phyloP scores from a whole-genome alignment of 2,888 invertebrate species.

The Leptogaster cylindrica region DNA sequence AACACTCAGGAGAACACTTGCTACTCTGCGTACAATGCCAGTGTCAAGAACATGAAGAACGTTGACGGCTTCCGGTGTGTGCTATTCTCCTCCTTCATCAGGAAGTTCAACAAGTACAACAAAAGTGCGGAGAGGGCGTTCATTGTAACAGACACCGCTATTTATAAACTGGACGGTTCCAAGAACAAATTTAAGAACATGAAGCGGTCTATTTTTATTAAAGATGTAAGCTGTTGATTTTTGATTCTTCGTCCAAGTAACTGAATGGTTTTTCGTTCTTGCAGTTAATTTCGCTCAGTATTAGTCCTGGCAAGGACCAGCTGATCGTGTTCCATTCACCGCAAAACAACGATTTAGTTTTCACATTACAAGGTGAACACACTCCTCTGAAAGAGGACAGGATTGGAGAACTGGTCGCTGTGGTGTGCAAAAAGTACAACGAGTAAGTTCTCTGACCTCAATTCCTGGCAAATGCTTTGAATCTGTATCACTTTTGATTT shows the following conservation, averaged over 20 bases:
- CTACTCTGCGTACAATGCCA: slow-evolving; percentile 70
- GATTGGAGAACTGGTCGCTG: slow-evolving; percentile 86
- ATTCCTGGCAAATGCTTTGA: no score
- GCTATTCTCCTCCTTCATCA: slow-evolving; percentile 61
- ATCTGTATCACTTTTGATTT: slow-evolving; percentile 25
- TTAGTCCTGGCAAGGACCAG: slow-evolving; percentile 87
- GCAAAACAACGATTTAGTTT: slow-evolving; percentile 87
- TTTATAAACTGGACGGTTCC: slow-evolving; percentile 84
- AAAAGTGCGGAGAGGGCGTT: slow-evolving; percentile 88
- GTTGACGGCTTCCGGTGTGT: slow-evolving; percentile 69
- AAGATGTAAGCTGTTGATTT: slow-evolving; percentile 66
- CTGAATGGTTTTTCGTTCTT: slow-evolving; percentile 45
- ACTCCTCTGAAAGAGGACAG: slow-evolving; percentile 69
- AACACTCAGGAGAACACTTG: slow-evolving; percentile 72
- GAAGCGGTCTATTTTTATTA: slow-evolving; percentile 81
- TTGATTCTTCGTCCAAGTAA: slow-evolving; percentile 25
- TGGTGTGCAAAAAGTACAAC: slow-evolving; percentile 75
- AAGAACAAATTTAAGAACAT: slow-evolving; percentile 83
- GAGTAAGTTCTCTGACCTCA: slow-evolving; percentile 74
- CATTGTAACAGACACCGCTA: slow-evolving; percentile 80
- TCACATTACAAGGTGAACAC: slow-evolving; percentile 69
- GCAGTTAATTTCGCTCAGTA: slow-evolving; percentile 81
- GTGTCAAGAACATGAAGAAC: slow-evolving; percentile 72
- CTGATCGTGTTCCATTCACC: slow-evolving; percentile 85
- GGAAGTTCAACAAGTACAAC: slow-evolving; percentile 65